Base-by-base conservation (phyloP, 2,888 invertebrate genomes). In the Callimorpha dominula region DNA sequence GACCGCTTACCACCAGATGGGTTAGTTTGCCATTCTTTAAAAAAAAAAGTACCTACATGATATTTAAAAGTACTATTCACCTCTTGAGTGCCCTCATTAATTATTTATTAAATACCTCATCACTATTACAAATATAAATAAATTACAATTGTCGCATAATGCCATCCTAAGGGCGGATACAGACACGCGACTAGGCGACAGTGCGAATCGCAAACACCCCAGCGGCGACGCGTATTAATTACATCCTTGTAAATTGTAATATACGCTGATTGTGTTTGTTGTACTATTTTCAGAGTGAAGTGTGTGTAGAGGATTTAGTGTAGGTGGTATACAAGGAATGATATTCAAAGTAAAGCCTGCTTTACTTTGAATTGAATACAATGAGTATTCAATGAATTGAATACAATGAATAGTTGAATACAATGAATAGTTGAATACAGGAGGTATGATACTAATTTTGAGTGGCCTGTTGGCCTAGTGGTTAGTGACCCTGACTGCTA, bases 201-300 rank as follows among this genome's bases (percentile, higher is more conserved):
- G 84, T 89, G 89, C 86, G 89, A 88, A 89, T 77, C 57, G 83
- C 86, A 86, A 89, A 89, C 86, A 89, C 77, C 83, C 89, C 85
- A 78, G 84, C 86, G 88, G 89, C 89, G 75, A 81, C 79, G 64
- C 68, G 68, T 69, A 76, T 79, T 85, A 85, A 87, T 87, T 85
- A 86, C 84, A 80, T 78, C 77, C 85, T 86, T 79, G 78, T 80
- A 76, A 75, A 83, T 84, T 79, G 78, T 84, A 76, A 83, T 80
- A 71, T 70, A 66, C 68, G 63, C 74, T 77, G 63, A 76, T 50
- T 65, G 49, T 83, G 76, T 79, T 82, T 83, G 78, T 73, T 75
- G 72, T 76, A 69, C 71, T 75, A 63, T 72, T 76, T 79, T 62
- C 67, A 65, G 60, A 57, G 63, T n/a, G 62, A 54, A 50, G 68